These are phyloP conservation scores for Caenorhabditis sulstoni DNA, from an alignment of 2,888 invertebrate species.

Conservation along the genomic window DNA sequence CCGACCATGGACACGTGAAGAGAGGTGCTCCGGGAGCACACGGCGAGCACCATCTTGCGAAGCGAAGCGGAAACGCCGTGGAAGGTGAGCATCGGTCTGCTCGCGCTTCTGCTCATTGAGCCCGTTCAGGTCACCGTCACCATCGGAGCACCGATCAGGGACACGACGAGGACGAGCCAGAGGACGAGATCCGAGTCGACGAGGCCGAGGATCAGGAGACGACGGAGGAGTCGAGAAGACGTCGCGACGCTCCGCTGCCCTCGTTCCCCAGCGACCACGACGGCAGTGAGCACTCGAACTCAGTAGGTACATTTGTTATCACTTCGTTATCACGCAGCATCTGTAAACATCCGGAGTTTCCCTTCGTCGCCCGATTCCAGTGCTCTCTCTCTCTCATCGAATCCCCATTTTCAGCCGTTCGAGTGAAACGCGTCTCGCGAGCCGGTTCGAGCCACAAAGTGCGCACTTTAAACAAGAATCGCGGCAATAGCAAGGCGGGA, in stretches of 20 bases:
- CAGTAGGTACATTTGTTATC: constrained; percentile 62
- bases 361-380: background rate
- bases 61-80: constrained; percentile 26
- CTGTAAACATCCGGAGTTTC: constrained; percentile 4
- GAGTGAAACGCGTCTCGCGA: constrained; percentile 69
- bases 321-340: constrained; percentile 23
- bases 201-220: constrained; percentile 21
- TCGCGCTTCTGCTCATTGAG: background rate
- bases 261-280: constrained; percentile 53
- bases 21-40: constrained; percentile 24
- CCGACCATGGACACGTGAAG: constrained; percentile 25
- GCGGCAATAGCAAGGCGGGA: constrained; percentile 70
- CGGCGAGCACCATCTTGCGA: constrained; percentile 36
- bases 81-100: constrained; percentile 3
- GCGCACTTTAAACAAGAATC: constrained; percentile 67
- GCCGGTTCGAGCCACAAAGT: constrained; percentile 70
- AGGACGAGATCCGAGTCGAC: constrained; percentile 38
- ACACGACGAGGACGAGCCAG: constrained; percentile 52
- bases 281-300: constrained; percentile 55
- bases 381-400: background rate
- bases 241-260: constrained; percentile 35
- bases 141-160: constrained; percentile 55
- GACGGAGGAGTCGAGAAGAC: constrained; percentile 18
- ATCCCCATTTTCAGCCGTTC: constrained; percentile 58
- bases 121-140: constrained; percentile 47